phyloP scores from a whole-genome alignment of 2,797 vertebrate genomes.

The Silurus aristotelis region DNA sequence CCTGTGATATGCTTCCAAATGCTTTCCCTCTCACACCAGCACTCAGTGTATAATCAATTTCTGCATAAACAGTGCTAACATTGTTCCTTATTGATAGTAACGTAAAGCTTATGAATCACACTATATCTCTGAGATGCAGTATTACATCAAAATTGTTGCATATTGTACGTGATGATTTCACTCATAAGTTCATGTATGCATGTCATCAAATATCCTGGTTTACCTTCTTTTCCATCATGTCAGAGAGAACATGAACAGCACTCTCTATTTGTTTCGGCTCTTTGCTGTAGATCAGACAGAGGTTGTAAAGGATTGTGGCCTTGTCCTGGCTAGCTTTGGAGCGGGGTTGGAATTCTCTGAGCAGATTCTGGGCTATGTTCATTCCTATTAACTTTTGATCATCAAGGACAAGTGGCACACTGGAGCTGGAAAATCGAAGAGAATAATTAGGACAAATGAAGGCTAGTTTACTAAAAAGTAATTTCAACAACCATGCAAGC shows the following conservation, averaged over 20 bases:
- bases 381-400: constrained; percentile 55
- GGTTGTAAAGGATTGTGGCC: constrained; percentile 61
- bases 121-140: not conserved
- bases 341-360: constrained; percentile 63
- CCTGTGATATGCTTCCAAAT: not conserved
- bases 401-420: not conserved
- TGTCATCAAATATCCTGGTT: not conserved
- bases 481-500: not conserved
- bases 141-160: not conserved
- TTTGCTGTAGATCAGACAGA: constrained; percentile 64
- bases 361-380: constrained; percentile 67
- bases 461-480: not conserved
- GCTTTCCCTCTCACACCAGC: not conserved
- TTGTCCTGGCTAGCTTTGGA: constrained; percentile 54
- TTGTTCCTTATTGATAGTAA: not conserved
- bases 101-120: not conserved
- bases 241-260: constrained; percentile 61
- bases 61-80: not conserved
- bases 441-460: not conserved
- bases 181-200: not conserved
- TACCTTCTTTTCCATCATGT: constrained; percentile 63
- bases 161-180: not conserved
- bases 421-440: not conserved
- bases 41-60: not conserved
- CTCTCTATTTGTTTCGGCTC: constrained; percentile 62